Evolutionary conservation across 2,797 vertebrate genomes (phyloP).

Genomic region (Squalus acanthias): DNA sequence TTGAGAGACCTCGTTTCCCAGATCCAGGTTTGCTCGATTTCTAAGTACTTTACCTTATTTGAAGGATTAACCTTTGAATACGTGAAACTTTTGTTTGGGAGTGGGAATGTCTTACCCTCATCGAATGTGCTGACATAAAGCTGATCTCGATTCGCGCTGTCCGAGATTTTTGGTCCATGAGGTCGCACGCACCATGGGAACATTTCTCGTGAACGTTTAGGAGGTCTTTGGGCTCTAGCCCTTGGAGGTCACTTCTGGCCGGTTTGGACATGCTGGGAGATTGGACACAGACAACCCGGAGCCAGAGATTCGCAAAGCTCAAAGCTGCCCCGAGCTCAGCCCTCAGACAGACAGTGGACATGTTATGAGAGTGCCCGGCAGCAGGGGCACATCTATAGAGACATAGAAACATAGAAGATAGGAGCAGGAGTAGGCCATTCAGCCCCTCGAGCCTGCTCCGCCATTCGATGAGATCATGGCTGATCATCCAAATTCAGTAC

Average conservation of each 20-base stretch:
- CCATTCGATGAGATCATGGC: no score
- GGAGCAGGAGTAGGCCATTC: no score
- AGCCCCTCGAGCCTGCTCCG: no score
- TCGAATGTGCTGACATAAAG: neutral
- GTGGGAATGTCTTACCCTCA: neutral
- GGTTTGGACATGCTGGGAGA: neutral
- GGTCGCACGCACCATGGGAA: neutral
- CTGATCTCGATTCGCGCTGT: neutral
- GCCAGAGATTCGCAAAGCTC: neutral
- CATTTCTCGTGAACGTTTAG: neutral
- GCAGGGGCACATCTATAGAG: neutral
- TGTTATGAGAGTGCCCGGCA: neutral
- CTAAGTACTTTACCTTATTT: neutral
- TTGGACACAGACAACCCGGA: neutral
- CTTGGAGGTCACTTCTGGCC: neutral
- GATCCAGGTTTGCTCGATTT: neutral
- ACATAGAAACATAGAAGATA: no score
- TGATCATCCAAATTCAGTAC: no score
- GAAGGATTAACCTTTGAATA: neutral
- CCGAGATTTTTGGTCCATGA: neutral
- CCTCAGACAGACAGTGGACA: neutral
- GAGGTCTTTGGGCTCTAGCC: neutral
- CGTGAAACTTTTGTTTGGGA: neutral
- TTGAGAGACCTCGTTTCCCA: neutral
- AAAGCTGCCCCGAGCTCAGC: neutral